phyloP scores from a whole-genome alignment of 2,888 invertebrate species.

The Chelonus formosanus region DNA sequence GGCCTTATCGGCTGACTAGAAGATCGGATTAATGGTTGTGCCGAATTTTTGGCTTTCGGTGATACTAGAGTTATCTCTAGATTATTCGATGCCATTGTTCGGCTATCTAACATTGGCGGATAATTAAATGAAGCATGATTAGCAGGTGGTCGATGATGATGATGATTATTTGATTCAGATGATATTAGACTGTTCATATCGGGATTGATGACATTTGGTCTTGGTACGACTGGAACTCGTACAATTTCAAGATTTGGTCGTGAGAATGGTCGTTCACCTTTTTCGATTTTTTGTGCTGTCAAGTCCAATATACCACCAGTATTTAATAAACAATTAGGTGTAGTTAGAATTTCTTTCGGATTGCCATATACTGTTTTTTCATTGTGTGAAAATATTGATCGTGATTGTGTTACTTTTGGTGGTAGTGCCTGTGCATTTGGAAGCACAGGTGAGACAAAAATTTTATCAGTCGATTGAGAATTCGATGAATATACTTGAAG shows the following conservation, averaged over 20 bases:
- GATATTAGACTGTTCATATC: constrained; percentile 61
- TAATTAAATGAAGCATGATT: constrained; percentile 44
- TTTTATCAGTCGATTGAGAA: constrained; percentile 43
- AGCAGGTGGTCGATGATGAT: background rate
- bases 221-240: constrained; percentile 66
- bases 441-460: constrained; percentile 52
- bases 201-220: constrained; percentile 65
- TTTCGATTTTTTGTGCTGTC: constrained; percentile 68
- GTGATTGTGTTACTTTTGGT: constrained; percentile 72
- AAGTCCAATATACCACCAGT: constrained; percentile 73
- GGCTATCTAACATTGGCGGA: constrained; percentile 64
- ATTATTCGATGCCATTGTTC: constrained; percentile 71
- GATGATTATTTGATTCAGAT: background rate
- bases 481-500: constrained; percentile 53
- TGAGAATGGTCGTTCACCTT: constrained; percentile 60
- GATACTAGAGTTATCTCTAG: constrained; percentile 77
- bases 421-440: constrained; percentile 60
- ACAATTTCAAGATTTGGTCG: constrained; percentile 70
- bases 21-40: constrained; percentile 30
- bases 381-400: constrained; percentile 72
- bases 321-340: constrained; percentile 49
- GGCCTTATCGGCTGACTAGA: constrained; percentile 44
- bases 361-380: constrained; percentile 77
- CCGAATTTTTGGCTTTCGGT: constrained; percentile 53
- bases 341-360: constrained; percentile 74